Conservation (phyloP, 2,888 invertebrate genomes). For the Caenorhabditis imperialis region DNA sequence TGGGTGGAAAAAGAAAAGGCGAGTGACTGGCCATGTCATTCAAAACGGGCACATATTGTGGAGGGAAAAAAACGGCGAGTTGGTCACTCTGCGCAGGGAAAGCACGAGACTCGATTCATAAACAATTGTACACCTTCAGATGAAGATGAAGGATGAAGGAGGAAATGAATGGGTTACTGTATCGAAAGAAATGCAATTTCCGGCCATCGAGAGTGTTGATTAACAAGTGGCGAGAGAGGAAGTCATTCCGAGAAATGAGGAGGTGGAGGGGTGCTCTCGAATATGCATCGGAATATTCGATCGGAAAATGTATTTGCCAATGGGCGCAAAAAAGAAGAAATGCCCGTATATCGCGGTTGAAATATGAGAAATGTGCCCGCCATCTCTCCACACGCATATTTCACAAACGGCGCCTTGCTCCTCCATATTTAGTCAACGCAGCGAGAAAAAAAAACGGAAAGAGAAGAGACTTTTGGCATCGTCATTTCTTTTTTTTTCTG, state of each 20-base stretch:
- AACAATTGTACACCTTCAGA: too few relatives aligned
- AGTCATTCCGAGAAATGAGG: not conserved
- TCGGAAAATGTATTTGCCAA: conserved; percentile 9
- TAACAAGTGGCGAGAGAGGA: conserved; percentile 7
- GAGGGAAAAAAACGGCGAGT: conserved; percentile 1
- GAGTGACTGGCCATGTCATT: conserved; percentile 36
- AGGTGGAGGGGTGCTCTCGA: not conserved
- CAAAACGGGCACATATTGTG: conserved; percentile 37
- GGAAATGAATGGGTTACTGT: not conserved
- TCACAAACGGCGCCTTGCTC: too few relatives aligned
- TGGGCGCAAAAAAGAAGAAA: conserved; percentile 18
- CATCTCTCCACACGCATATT: too few relatives aligned
- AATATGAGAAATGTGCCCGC: conserved; percentile 36
- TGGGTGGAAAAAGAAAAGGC: conserved; percentile 10
- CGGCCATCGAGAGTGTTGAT: not conserved
- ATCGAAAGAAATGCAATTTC: conserved; percentile 23
- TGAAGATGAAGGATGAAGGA: not conserved
- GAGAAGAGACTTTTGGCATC: conserved; percentile 25
- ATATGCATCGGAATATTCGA: conserved; percentile 1
- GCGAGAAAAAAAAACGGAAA: conserved; percentile 18
- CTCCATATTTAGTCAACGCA: too few relatives aligned
- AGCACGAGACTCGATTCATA: conserved; percentile 1
- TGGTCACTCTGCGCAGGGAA: conserved; percentile 16
- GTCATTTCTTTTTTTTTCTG: conserved; percentile 7
- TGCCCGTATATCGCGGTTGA: conserved; percentile 34